Conservation (phyloP, 2,113 vertebrate genomes). For the Pseudorectes ferrugineus region DNA sequence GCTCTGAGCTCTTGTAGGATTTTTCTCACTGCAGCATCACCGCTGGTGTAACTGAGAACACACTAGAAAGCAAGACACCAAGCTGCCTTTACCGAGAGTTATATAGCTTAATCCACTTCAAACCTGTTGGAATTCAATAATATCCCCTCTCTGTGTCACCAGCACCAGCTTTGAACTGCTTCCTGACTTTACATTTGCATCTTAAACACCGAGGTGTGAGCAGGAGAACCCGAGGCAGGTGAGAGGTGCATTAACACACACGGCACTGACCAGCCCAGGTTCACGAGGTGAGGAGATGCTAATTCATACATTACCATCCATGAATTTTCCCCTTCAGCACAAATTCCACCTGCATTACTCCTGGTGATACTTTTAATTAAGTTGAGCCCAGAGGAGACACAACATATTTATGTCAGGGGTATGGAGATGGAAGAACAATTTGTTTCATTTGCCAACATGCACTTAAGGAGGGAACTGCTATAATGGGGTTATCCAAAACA, state of each 20-base stretch:
- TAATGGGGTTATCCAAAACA: not conserved
- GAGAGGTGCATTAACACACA: not conserved
- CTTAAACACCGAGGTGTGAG: not conserved
- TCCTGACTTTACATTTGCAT: not conserved
- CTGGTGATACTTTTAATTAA: slow-evolving; percentile 34
- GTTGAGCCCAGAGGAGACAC: slow-evolving; percentile 17
- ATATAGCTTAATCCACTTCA: not conserved
- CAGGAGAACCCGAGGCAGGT: not conserved
- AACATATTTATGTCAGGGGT: not conserved
- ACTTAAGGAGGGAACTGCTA: not conserved
- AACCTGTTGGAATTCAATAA: not conserved
- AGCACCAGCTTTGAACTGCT: not conserved
- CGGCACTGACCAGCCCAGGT: not conserved
- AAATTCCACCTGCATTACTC: slow-evolving; percentile 25
- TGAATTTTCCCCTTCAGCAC: not conserved
- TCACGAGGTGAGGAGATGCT: not conserved
- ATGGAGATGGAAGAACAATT: slow-evolving; percentile 22
- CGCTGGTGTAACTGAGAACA: not conserved
- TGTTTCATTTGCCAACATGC: not conserved
- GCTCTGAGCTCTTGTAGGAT: not conserved
- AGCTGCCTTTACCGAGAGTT: not conserved
- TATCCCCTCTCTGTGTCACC: not conserved
- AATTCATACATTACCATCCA: not conserved
- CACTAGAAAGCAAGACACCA: not conserved
- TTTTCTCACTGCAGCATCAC: not conserved